Conservation (phyloP, 2,888 invertebrate species). For the Gonocerus acuteangulatus region DNA sequence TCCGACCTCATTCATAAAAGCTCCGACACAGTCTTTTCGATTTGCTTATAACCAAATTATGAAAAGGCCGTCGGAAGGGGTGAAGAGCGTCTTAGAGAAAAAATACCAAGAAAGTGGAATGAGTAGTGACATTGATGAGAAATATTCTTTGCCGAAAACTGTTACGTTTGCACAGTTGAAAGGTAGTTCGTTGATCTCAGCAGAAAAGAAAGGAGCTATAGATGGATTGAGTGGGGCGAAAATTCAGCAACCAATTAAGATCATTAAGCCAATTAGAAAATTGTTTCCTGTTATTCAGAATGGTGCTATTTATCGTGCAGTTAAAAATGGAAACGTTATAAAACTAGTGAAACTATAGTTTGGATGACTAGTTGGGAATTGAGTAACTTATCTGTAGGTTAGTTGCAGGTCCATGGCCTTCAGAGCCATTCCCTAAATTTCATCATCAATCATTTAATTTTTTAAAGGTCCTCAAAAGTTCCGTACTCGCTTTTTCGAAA, state of each 20-base stretch:
- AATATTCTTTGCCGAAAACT: neutral
- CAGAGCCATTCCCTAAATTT: too few relatives aligned
- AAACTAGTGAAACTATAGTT: constrained; percentile 39
- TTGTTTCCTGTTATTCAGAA: constrained; percentile 15
- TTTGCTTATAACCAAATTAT: constrained; percentile 12
- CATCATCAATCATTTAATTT: too few relatives aligned
- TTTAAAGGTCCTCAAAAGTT: too few relatives aligned
- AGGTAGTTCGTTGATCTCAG: neutral
- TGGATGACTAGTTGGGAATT: too few relatives aligned
- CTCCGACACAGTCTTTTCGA: constrained; percentile 23
- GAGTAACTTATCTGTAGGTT: too few relatives aligned
- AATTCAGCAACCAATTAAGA: constrained; percentile 14
- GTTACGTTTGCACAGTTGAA: neutral
- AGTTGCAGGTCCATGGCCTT: too few relatives aligned
- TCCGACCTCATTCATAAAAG: constrained; percentile 19
- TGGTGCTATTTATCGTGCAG: constrained; percentile 41
- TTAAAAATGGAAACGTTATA: constrained; percentile 41
- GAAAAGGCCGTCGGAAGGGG: constrained; percentile 5
- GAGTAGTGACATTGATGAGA: too few relatives aligned
- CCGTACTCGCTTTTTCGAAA: too few relatives aligned
- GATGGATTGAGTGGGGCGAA: neutral
- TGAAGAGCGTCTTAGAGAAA: neutral
- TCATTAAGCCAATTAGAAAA: constrained; percentile 6
- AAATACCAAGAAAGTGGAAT: neutral
- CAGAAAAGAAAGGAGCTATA: neutral